phyloP scores from a whole-genome alignment of 2,113 vertebrate genomes.

The Atlantisia rogersi region DNA sequence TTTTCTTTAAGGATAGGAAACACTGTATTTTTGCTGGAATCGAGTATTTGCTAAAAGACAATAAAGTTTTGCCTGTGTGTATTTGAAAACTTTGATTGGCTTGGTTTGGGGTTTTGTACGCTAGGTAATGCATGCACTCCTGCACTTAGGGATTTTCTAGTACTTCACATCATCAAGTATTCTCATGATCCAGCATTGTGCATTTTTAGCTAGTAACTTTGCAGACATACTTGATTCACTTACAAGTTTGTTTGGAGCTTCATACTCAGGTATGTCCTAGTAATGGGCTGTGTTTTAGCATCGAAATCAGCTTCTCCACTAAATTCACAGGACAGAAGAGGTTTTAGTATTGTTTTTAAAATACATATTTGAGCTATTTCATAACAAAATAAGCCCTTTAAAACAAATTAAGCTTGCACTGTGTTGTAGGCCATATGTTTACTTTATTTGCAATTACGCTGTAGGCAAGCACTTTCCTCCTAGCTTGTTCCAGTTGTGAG shows the following conservation, averaged over 20 bases:
- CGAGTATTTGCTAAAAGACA: conserved; percentile 23
- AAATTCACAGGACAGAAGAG: neutral
- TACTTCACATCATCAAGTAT: neutral
- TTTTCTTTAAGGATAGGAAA: neutral
- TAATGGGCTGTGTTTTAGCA: neutral
- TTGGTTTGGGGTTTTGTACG: neutral
- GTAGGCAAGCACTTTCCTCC: neutral
- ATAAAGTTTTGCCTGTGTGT: conserved; percentile 48
- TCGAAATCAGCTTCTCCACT: neutral
- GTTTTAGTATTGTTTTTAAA: neutral
- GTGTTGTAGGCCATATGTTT: neutral
- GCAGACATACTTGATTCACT: neutral
- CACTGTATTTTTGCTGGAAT: neutral
- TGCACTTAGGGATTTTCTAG: neutral
- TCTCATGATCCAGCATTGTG: neutral
- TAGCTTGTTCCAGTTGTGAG: neutral
- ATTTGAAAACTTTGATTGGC: neutral
- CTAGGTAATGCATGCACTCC: neutral
- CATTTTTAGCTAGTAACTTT: neutral
- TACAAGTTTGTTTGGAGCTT: neutral
- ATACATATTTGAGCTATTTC: neutral
- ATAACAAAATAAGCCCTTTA: neutral
- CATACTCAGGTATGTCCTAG: neutral
- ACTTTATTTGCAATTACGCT: conserved; percentile 19
- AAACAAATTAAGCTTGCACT: neutral